phyloP scores from a whole-genome alignment of 2,888 invertebrate genomes.

The Tillus elongatus region DNA sequence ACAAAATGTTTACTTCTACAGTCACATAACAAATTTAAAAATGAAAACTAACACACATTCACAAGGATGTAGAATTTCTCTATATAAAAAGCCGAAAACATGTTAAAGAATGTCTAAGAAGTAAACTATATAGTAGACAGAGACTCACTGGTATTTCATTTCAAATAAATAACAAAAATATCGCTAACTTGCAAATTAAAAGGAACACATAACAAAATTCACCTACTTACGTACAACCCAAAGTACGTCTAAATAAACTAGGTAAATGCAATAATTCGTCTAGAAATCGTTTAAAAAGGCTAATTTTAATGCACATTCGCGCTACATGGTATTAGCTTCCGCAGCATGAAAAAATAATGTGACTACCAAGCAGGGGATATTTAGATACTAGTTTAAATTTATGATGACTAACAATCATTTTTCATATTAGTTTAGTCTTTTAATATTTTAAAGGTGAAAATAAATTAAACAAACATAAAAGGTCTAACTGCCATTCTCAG shows the following conservation, averaged over 20 bases:
- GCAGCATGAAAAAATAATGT: slow-evolving; percentile 17
- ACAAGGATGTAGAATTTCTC: slow-evolving; percentile 20
- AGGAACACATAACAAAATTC: slow-evolving; percentile 23
- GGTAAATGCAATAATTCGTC: not conserved
- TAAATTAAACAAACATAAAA: too few relatives aligned
- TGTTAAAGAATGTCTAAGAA: slow-evolving; percentile 16
- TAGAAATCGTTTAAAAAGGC: not conserved
- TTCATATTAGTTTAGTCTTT: too few relatives aligned
- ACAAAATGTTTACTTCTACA: slow-evolving; percentile 14
- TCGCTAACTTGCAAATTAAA: slow-evolving; percentile 35
- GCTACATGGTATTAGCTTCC: slow-evolving; percentile 19
- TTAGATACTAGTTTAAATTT: too few relatives aligned
- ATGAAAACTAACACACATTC: slow-evolving; percentile 23
- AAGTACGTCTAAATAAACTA: slow-evolving; percentile 28
- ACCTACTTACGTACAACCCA: slow-evolving; percentile 35
- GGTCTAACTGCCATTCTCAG: too few relatives aligned
- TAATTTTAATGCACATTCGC: slow-evolving; percentile 27
- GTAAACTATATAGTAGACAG: slow-evolving; percentile 6
- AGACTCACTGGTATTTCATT: not conserved
- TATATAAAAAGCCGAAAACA: slow-evolving; percentile 26
- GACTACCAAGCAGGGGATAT: too few relatives aligned
- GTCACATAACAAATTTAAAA: slow-evolving; percentile 5
- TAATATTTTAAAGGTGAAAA: too few relatives aligned
- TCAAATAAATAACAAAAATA: slow-evolving; percentile 19
- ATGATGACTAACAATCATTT: too few relatives aligned